Percentiles rank a stretch among this genome's conserved stretches.
Evolutionary conservation across 2,888 invertebrate genomes (phyloP).

Genomic region (Copidosoma aretas): DNA sequence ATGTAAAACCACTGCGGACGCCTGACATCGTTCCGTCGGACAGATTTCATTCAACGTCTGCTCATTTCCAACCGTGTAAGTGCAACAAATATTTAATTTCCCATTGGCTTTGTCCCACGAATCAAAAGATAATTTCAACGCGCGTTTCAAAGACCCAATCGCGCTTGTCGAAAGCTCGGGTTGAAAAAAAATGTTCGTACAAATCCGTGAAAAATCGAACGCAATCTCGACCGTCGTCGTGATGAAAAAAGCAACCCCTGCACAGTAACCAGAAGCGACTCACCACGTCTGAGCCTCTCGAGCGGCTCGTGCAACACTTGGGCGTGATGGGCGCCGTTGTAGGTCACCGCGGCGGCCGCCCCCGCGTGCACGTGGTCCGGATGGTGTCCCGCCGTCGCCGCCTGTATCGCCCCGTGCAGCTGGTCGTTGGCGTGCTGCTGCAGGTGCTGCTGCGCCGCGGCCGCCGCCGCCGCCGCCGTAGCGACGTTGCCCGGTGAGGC

Average conservation of each 20-base stretch:
- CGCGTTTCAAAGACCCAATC: no score
- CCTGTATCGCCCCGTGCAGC: conserved; percentile 63
- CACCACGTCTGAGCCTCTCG: conserved; percentile 80
- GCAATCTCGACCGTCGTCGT: no score
- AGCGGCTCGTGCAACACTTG: conserved; percentile 73
- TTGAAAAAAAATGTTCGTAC: no score
- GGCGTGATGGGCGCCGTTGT: conserved; percentile 66
- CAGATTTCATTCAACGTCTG: no score
- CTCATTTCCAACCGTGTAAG: no score
- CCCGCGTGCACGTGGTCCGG: conserved; percentile 58
- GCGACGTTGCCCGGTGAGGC: conserved; percentile 64
- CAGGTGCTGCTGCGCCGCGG: conserved; percentile 58
- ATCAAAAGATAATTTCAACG: no score
- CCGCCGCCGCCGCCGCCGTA: conserved; percentile 64
- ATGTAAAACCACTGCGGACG: no score
- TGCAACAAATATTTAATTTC: no score
- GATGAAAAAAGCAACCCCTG: neutral
- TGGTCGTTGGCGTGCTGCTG: conserved; percentile 61
- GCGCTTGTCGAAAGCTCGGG: no score
- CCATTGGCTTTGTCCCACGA: no score
- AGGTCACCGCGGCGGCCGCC: conserved; percentile 55
- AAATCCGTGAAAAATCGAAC: no score
- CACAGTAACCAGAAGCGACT: conserved; percentile 62
- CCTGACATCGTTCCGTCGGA: no score
- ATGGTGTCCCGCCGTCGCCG: conserved; percentile 53